Percentiles rank a stretch among this genome's conserved stretches.
Evolutionary conservation across 2,797 vertebrate species (phyloP).

Genomic region (Mergus octosetaceus): DNA sequence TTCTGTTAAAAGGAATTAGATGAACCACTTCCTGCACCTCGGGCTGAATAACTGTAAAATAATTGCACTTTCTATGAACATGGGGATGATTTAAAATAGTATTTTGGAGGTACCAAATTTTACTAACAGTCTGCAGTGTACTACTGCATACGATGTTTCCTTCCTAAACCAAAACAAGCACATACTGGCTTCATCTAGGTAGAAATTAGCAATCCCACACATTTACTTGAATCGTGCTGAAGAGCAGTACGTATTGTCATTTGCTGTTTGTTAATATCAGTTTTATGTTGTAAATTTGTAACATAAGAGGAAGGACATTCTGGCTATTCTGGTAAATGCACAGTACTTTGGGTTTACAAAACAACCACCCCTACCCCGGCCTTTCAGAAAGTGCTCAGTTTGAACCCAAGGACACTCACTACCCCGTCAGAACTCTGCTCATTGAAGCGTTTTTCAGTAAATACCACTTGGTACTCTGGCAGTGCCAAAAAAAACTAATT

Average conservation of each 20-base stretch:
- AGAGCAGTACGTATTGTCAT: not conserved
- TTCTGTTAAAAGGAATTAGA: constrained; percentile 21
- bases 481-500: not conserved
- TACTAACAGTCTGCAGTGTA: not conserved
- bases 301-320: not conserved
- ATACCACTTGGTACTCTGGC: not conserved
- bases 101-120: not conserved
- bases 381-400: not conserved
- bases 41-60: constrained; percentile 4
- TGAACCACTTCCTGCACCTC: not conserved
- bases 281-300: not conserved
- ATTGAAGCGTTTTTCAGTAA: not conserved
- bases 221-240: not conserved
- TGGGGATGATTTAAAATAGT: not conserved
- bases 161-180: not conserved
- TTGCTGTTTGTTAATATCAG: not conserved
- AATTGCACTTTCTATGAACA: not conserved
- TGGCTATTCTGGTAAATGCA: not conserved
- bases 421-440: not conserved
- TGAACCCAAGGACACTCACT: not conserved
- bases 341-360: not conserved
- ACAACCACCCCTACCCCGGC: not conserved
- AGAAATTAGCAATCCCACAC: not conserved
- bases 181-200: not conserved
- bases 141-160: not conserved